A percentile compares a stretch with the other conserved stretches of the same genome.
These are phyloP conservation scores for Clarias gariepinus DNA, from an alignment of 2,113 vertebrate genomes.

Conservation along the genomic window DNA sequence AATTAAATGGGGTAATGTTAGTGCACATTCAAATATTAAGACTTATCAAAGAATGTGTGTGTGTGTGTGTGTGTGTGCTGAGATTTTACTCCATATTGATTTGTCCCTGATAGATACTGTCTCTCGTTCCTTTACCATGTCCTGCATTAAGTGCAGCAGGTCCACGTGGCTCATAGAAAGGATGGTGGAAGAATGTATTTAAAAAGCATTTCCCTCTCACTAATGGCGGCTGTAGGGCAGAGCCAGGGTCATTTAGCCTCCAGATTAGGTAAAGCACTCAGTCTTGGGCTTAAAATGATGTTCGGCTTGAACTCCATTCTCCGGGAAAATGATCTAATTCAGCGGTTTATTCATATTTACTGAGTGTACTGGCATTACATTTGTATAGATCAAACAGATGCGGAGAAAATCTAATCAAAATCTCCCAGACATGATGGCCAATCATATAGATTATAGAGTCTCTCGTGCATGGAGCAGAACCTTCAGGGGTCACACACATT, in stretches of 20 bases:
- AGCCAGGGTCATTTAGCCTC: conserved; percentile 65
- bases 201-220: conserved; percentile 66
- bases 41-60: conserved; percentile 6
- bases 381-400: conserved; percentile 76
- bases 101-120: conserved; percentile 41
- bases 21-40: conserved; percentile 38
- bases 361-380: conserved; percentile 74
- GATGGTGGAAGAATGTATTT: conserved; percentile 71
- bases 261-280: conserved; percentile 61
- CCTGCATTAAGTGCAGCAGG: conserved; percentile 63
- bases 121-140: conserved; percentile 39
- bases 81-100: conserved; percentile 59
- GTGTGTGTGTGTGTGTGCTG: conserved; percentile 15
- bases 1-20: conserved; percentile 39
- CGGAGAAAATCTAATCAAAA: conserved; percentile 71
- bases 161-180: conserved; percentile 55
- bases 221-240: conserved; percentile 64
- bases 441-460: conserved; percentile 55
- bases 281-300: conserved; percentile 74
- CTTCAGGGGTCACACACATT: conserved; percentile 64
- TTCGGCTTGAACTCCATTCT: conserved; percentile 69
- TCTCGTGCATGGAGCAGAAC: conserved; percentile 35
- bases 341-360: conserved; percentile 78
- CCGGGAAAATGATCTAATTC: conserved; percentile 71
- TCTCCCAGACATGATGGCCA: conserved; percentile 57